Evolutionary conservation across 1,140 invertebrate genomes (phyloP).

Genomic region (Hestina assimilis): DNA sequence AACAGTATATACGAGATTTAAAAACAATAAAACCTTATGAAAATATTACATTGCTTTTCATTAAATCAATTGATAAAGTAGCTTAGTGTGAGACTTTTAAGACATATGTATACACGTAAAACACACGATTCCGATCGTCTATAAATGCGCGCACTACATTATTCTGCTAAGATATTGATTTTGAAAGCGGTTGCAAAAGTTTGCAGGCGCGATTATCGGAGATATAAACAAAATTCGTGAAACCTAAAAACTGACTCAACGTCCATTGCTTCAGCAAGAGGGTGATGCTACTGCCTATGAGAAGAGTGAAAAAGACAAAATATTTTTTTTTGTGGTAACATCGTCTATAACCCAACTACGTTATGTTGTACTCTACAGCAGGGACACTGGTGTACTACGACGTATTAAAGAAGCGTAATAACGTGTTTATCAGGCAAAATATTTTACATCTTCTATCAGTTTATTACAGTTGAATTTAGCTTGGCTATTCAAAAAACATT

Average conservation of each 20-base stretch:
- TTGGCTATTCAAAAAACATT: background rate
- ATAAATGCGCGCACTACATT: constrained; percentile 62
- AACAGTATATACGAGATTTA: constrained; percentile 43
- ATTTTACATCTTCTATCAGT: constrained; percentile 4
- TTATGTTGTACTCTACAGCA: constrained; percentile 2
- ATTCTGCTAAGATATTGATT: constrained; percentile 51
- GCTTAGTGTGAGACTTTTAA: constrained; percentile 45
- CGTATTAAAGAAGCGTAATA: background rate
- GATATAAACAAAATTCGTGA: constrained; percentile 75
- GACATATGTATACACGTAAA: constrained; percentile 45
- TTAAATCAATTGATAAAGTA: constrained; percentile 50
- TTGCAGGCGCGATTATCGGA: constrained; percentile 65
- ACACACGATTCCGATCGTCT: constrained; percentile 45
- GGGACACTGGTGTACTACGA: background rate
- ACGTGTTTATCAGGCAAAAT: background rate
- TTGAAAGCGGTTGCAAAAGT: constrained; percentile 75
- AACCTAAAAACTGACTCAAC: constrained; percentile 58
- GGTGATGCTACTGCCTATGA: constrained; percentile 70
- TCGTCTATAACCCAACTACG: constrained; percentile 29
- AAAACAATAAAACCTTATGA: constrained; percentile 45
- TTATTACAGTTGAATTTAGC: background rate
- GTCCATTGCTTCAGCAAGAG: constrained; percentile 68
- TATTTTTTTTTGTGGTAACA: constrained; percentile 68
- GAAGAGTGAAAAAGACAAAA: constrained; percentile 64
- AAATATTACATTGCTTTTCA: constrained; percentile 41